Evolutionary conservation across 2,888 invertebrate species (phyloP).

Genomic region (Parnassius mnemosyne): DNA sequence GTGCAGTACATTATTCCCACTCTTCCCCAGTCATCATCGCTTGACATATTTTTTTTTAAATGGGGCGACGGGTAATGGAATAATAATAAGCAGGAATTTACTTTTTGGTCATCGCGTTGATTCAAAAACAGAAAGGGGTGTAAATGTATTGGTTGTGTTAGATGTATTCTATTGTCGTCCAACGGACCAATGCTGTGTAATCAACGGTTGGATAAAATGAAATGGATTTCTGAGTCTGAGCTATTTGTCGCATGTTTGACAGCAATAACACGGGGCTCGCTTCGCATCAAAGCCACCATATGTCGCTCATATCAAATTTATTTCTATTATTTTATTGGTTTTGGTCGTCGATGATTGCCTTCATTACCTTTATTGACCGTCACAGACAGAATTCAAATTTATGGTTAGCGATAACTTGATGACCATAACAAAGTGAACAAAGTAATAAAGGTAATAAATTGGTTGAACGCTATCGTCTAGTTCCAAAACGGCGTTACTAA

Average conservation of each 20-base stretch:
- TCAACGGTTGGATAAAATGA: conserved; percentile 73
- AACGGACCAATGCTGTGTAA: conserved; percentile 76
- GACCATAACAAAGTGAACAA: conserved; percentile 73
- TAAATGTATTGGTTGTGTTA: conserved; percentile 73
- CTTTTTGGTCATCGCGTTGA: conserved; percentile 77
- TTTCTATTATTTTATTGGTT: conserved; percentile 79
- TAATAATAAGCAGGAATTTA: conserved; percentile 81
- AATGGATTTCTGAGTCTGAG: conserved; percentile 67
- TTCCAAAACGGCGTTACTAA: conserved; percentile 35
- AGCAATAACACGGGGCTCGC: conserved; percentile 79
- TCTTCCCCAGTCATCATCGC: conserved; percentile 72
- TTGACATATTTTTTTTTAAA: conserved; percentile 80
- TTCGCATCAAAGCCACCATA: conserved; percentile 75
- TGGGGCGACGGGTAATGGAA: conserved; percentile 77
- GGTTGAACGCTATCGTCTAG: conserved; percentile 54
- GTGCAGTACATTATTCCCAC: conserved; percentile 59
- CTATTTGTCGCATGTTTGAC: conserved; percentile 80
- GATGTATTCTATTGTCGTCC: conserved; percentile 73
- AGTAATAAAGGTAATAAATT: conserved; percentile 75
- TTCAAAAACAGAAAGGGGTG: conserved; percentile 77
- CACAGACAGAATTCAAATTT: conserved; percentile 77
- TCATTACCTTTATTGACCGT: conserved; percentile 79
- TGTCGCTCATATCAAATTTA: conserved; percentile 81
- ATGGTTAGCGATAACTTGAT: conserved; percentile 72
- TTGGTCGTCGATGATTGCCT: conserved; percentile 72